Evolutionary conservation across 2,888 invertebrate species (phyloP), one percentile per base, ranked within the genome.

Genomic region (Branchellion lobata): DNA sequence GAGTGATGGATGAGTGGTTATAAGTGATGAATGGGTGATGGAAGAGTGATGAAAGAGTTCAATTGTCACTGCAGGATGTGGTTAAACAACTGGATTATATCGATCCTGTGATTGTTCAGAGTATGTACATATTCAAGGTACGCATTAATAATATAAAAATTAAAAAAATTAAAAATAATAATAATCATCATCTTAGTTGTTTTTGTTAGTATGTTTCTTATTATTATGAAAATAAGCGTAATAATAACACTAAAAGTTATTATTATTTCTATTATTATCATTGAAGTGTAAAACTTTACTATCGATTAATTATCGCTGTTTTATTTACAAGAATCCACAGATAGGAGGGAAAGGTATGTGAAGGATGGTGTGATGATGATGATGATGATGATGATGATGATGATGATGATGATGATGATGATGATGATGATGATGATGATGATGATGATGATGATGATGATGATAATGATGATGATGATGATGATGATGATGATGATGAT

Each of bases 101-200:
- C 79, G 92, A 93, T 61, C 98, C 98, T 0, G 92, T 92, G 0
- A 91, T 98, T 14, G 85, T 84, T 73, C 98, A 98, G 87, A 96
- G 96, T 89, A 98, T 98, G 98, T 94, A 94, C 85, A 97, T 99
- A 82, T 98, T 94, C 88, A 99, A 98, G 87, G 88, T 88, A 14
- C 8, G 47, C 18, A n/a, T 47, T 47, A 47, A 47, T 47, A 5
- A 57, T 57, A 14, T 3, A 57, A 57, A 57, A 24, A 57, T 40
- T 40, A 40, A 8, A 8, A 40, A 8, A 40, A 40, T 40, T 8
- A 40, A 40, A 40, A 40, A 40, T 14, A 40, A 40, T 40, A 8
- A 40, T 40, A 40, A 40, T 40, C 5, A 40, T 40, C n/a, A n/a
- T n/a, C n/a, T n/a, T n/a, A n/a, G n/a, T n/a, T n/a, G n/a, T n/a